Percentiles rank a stretch among this genome's conserved stretches.
Conservation (phyloP, 2,113 vertebrate species). For the Entosphenus tridentatus region DNA sequence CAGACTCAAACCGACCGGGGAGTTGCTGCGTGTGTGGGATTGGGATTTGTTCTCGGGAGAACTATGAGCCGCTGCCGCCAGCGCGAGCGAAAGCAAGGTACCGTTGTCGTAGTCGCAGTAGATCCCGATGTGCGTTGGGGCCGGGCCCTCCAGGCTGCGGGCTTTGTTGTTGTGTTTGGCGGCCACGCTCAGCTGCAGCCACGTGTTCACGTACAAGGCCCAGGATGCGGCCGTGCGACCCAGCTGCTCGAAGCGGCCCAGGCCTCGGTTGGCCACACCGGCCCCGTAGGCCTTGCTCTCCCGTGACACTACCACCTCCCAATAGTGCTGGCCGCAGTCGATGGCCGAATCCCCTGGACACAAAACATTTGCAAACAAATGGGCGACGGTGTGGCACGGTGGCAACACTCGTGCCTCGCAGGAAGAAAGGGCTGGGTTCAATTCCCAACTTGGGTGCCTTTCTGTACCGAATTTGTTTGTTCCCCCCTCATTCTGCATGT, state of each 20-base stretch:
- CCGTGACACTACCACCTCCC: conserved; percentile 58
- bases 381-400: too few species aligned
- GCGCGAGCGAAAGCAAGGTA: conserved; percentile 17
- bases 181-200: conserved; percentile 57
- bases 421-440: too few species aligned
- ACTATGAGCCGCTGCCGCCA: not conserved
- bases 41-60: not conserved
- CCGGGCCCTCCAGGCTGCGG: conserved; percentile 39
- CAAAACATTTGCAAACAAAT: too few species aligned
- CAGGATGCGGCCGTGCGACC: conserved; percentile 59
- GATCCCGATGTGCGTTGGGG: conserved; percentile 54
- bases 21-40: not conserved
- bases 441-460: too few species aligned
- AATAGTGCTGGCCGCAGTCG: conserved; percentile 53
- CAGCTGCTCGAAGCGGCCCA: conserved; percentile 73
- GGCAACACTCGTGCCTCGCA: too few species aligned
- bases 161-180: conserved; percentile 80
- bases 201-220: conserved; percentile 73
- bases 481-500: too few species aligned
- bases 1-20: not conserved
- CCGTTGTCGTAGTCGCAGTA: conserved; percentile 70
- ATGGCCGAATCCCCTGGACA: conserved; percentile 48
- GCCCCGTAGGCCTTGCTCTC: conserved; percentile 71
- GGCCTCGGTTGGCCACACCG: conserved; percentile 46
- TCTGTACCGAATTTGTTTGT: too few species aligned